A percentile compares a stretch with the other conserved stretches of the same genome.
Conservation (phyloP, 2,113 vertebrate genomes). For the Perca fluviatilis region DNA sequence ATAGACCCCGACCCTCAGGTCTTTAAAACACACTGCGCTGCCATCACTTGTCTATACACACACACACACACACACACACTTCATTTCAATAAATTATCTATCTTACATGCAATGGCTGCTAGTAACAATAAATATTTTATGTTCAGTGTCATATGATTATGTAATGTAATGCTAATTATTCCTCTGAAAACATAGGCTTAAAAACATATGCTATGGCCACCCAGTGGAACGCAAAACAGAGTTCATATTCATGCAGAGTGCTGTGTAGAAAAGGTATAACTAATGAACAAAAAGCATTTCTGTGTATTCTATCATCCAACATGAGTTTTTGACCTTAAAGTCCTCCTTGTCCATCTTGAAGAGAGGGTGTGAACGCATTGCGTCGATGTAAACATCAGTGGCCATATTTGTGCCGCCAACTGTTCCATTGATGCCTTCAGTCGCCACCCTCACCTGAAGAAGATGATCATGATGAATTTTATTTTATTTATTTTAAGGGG, state of each 20-base stretch:
- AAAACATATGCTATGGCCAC: background rate
- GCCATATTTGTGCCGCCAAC: conserved; percentile 91
- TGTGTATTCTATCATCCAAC: too few species aligned
- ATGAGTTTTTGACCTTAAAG: conserved; percentile 91
- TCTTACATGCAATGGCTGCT: background rate
- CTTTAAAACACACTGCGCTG: conserved; percentile 91
- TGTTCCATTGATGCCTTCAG: conserved; percentile 96
- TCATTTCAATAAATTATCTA: background rate
- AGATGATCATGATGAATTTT: background rate
- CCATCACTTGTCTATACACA: conserved; percentile 89
- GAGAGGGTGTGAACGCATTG: conserved; percentile 90
- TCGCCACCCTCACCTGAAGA: conserved; percentile 90
- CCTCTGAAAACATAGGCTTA: background rate
- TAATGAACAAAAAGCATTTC: background rate
- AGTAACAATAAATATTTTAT: background rate
- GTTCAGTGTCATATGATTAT: background rate
- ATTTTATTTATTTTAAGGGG: background rate
- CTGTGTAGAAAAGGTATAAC: too few species aligned
- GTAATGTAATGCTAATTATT: background rate
- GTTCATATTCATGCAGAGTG: background rate
- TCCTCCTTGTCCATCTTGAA: conserved; percentile 89
- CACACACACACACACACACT: conserved; percentile 1
- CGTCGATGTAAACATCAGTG: conserved; percentile 88
- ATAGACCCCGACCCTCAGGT: conserved; percentile 91
- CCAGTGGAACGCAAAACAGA: background rate